Evolutionary conservation across 2,113 vertebrate genomes (phyloP).

Genomic region (Macroglossus sobrinus): DNA sequence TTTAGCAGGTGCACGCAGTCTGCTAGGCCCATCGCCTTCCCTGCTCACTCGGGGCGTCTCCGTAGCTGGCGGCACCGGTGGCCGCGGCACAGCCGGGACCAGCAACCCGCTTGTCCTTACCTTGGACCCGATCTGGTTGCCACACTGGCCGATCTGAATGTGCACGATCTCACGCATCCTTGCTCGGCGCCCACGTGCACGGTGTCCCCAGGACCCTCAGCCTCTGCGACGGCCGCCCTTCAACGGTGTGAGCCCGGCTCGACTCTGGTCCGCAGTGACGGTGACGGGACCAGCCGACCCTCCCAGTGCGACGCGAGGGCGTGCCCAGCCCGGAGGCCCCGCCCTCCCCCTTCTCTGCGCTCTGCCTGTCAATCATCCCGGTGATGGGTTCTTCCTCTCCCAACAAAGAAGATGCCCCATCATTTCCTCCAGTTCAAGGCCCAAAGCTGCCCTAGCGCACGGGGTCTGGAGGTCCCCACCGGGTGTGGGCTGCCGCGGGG

Average conservation of each 20-base stretch:
- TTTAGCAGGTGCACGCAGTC: fast-evolving
- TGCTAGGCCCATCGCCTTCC: neutral
- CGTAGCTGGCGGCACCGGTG: fast-evolving
- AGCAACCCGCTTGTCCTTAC: slow-evolving; percentile 78
- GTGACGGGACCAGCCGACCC: slow-evolving; percentile 54
- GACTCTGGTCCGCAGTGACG: neutral
- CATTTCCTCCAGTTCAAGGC: slow-evolving; percentile 54
- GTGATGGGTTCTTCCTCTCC: neutral
- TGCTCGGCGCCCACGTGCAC: neutral
- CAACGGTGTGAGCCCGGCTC: slow-evolving; percentile 44
- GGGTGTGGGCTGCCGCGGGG: neutral
- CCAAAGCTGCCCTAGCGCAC: neutral
- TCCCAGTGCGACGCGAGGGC: slow-evolving; percentile 52
- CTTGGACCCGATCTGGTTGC: slow-evolving; percentile 98
- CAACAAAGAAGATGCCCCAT: neutral
- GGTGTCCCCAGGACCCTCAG: neutral
- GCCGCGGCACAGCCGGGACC: fast-evolving
- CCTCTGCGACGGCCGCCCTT: neutral
- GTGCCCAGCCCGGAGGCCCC: slow-evolving; percentile 50
- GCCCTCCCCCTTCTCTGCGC: neutral
- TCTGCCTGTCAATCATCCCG: neutral
- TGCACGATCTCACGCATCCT: slow-evolving; percentile 98
- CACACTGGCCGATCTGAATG: slow-evolving; percentile 98
- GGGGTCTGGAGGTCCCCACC: fast-evolving
- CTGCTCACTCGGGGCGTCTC: fast-evolving